Percentiles rank a stretch among this genome's conserved stretches.
These are phyloP conservation scores for Liparis tanakae DNA, from an alignment of 2,797 vertebrate genomes.

Conservation along the genomic window DNA sequence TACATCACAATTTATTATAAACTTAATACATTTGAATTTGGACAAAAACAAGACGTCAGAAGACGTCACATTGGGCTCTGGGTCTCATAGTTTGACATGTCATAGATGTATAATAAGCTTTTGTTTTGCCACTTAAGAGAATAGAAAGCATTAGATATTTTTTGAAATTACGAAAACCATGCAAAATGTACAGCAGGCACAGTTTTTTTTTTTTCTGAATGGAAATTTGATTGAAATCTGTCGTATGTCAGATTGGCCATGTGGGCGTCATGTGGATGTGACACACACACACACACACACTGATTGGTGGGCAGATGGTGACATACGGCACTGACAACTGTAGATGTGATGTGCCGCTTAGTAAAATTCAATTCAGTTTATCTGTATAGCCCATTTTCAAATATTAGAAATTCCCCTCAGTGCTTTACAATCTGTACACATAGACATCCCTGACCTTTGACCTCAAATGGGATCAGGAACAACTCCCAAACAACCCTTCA, in stretches of 20 bases:
- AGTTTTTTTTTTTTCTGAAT: constrained; percentile 10
- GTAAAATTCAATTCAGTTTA: no score
- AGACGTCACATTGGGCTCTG: no score
- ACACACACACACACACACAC: constrained; percentile 33
- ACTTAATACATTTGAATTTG: neutral
- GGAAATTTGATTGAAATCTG: constrained; percentile 52
- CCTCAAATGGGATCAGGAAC: no score
- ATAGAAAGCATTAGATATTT: neutral
- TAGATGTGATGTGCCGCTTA: no score
- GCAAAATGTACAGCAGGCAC: constrained; percentile 37
- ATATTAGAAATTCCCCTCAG: no score
- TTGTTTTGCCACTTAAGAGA: neutral
- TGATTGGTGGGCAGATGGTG: constrained; percentile 69
- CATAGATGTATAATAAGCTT: neutral
- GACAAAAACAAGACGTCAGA: no score
- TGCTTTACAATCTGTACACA: no score
- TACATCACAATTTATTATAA: neutral
- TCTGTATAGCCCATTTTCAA: no score
- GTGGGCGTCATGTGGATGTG: constrained; percentile 47
- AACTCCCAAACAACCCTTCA: no score
- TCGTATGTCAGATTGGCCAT: constrained; percentile 45
- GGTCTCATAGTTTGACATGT: neutral
- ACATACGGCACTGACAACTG: no score
- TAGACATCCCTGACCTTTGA: no score
- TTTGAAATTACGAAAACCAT: neutral